A percentile compares a stretch with the other conserved stretches of the same genome.
Conservation (phyloP, 2,113 vertebrate species). For the Hassar affinis region DNA sequence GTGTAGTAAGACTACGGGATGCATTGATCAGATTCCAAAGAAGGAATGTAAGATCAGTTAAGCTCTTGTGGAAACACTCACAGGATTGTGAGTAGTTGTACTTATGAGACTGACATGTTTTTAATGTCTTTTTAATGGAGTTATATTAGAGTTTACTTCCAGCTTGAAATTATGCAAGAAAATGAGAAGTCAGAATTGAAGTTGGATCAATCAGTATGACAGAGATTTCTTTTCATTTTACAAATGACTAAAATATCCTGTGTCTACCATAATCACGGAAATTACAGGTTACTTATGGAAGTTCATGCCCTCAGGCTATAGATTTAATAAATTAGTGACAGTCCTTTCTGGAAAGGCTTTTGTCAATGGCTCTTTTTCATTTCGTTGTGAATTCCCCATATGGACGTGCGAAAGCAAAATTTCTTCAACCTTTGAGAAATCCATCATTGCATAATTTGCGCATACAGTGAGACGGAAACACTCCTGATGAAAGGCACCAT, state of each 20-base stretch:
- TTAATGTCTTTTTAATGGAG: neutral
- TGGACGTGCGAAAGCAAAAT: neutral
- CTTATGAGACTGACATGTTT: no score
- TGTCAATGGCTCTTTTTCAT: neutral
- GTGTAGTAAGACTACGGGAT: neutral
- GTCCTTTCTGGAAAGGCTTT: neutral
- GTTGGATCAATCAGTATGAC: neutral
- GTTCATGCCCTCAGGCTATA: neutral
- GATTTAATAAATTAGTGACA: neutral
- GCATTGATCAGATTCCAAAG: neutral
- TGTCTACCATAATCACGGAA: neutral
- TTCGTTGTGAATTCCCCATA: neutral
- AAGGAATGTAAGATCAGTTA: neutral
- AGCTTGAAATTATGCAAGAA: neutral
- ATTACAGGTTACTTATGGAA: neutral
- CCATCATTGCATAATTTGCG: conserved; percentile 26
- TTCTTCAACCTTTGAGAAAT: neutral
- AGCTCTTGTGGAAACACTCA: neutral
- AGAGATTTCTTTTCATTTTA: neutral
- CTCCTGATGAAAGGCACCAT: neutral
- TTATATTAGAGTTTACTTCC: neutral
- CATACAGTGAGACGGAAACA: neutral
- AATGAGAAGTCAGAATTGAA: neutral
- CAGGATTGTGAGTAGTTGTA: no score
- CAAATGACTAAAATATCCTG: neutral